Conservation (phyloP, 1,140 invertebrate genomes). For the Helicoverpa armigera region DNA sequence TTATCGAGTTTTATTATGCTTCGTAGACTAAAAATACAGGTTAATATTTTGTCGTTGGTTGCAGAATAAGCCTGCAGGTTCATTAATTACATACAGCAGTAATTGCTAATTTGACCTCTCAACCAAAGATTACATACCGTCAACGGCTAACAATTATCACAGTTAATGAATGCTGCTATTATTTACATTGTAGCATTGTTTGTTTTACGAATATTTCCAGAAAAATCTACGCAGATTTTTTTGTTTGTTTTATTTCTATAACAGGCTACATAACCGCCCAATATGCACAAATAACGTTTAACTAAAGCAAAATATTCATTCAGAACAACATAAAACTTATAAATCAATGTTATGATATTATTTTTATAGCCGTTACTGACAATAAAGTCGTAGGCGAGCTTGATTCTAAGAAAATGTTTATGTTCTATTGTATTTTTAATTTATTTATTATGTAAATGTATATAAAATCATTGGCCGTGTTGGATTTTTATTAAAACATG, state of each 20-base stretch:
- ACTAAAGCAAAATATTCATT: conserved; percentile 42
- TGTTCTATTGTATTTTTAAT: conserved; percentile 49
- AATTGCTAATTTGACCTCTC: conserved; percentile 41
- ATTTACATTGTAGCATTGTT: conserved; percentile 32
- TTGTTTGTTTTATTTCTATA: conserved; percentile 28
- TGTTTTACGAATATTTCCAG: conserved; percentile 6
- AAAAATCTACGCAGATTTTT: conserved; percentile 12
- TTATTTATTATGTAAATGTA: conserved; percentile 46
- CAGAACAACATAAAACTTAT: conserved; percentile 31
- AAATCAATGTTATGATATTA: conserved; percentile 46
- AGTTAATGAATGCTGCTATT: conserved; percentile 31
- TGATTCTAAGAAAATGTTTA: conserved; percentile 45
- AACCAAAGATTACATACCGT: conserved; percentile 35
- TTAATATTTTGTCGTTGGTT: background rate
- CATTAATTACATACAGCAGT: conserved; percentile 37
- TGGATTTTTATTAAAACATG: conserved; percentile 29
- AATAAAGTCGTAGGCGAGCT: conserved; percentile 44
- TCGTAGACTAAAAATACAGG: background rate
- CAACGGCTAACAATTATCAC: conserved; percentile 31
- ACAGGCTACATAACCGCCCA: background rate
- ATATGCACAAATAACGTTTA: conserved; percentile 19
- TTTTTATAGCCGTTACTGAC: conserved; percentile 43
- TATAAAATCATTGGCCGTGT: conserved; percentile 39
- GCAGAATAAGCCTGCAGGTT: conserved; percentile 8
- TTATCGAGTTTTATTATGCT: background rate